Base-by-base conservation (phyloP, 2,888 invertebrate species). In the Aporophyla nigra region DNA sequence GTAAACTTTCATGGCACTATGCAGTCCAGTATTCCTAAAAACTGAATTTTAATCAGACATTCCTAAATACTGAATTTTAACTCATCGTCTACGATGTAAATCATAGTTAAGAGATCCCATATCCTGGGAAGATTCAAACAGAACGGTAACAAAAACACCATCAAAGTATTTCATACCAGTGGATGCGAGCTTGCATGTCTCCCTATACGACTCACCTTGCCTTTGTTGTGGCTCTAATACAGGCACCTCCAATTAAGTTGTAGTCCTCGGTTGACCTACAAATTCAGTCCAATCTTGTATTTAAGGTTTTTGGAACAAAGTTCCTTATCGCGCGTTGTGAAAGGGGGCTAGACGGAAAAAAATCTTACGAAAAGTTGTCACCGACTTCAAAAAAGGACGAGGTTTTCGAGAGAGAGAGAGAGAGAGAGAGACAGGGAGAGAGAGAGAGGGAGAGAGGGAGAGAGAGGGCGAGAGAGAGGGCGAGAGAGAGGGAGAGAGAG, bases 151-250 rank as follows among this genome's bases (percentile, higher is more conserved):
- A n/a, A 53, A n/a, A 66, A 10, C 51, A n/a, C 54, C 21, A 27
- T 21, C 6, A 5, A 54, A 80, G 27, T 76, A 76, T 81, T 81
- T 56, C 6, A 61, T 85, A 62, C 4, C 0, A 65, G 33, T 73
- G 59, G 82, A 83, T 85, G 85, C 24, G 54, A 12, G 70, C 73
- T 72, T 46, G 51, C 67, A 54, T 69, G 53, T 63, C 54, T 1
- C 51, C 63, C 40, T 83, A 85, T 81, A 2, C 74, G 66, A 58
- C 72, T 79, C 74, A 81, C 81, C 76, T 78, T 83, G 81, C 72
- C 86, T 80, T 87, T 86, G 76, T 58, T 54, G 54, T n/a, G 58
- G 33, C 43, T 71, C 61, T 40, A 69, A 73, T 83, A 75, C 76
- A 71, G 74, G 75, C 65, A 67, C 68, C 40, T 67, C 16, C 27